phyloP scores from a whole-genome alignment of 2,113 vertebrate genomes.

The Pituophis catenifer region DNA sequence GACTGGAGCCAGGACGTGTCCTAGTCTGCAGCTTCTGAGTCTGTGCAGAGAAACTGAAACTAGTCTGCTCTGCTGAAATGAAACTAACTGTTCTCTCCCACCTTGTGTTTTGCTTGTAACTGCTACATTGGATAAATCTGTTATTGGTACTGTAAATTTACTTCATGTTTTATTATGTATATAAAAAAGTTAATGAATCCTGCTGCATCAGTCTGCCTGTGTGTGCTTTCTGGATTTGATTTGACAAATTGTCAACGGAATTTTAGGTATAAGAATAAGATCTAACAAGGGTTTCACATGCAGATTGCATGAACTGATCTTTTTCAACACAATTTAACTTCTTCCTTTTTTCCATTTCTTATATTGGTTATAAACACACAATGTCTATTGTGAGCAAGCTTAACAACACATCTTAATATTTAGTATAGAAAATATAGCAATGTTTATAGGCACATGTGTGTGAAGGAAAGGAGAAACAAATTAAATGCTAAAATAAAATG shows the following conservation, averaged over 20 bases:
- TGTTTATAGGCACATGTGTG: background rate
- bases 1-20: too few relatives aligned
- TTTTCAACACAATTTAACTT: background rate
- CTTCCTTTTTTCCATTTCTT: background rate
- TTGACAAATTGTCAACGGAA: background rate
- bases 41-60: too few relatives aligned
- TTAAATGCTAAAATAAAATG: background rate
- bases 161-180: too few relatives aligned
- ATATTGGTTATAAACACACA: background rate
- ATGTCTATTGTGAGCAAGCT: background rate
- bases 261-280: background rate
- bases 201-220: too few relatives aligned
- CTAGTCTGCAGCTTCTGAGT: too few relatives aligned
- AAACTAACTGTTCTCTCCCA: too few relatives aligned
- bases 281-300: background rate
- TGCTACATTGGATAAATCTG: too few relatives aligned
- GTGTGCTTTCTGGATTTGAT: too few relatives aligned
- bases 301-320: background rate
- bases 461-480: background rate
- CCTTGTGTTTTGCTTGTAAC: too few relatives aligned
- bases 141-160: too few relatives aligned
- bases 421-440: background rate
- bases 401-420: background rate
- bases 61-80: too few relatives aligned
- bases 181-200: too few relatives aligned